Percentiles rank a stretch among this genome's conserved stretches.
Conservation (phyloP, 1,140 invertebrate species). For the Planococcus citri region DNA sequence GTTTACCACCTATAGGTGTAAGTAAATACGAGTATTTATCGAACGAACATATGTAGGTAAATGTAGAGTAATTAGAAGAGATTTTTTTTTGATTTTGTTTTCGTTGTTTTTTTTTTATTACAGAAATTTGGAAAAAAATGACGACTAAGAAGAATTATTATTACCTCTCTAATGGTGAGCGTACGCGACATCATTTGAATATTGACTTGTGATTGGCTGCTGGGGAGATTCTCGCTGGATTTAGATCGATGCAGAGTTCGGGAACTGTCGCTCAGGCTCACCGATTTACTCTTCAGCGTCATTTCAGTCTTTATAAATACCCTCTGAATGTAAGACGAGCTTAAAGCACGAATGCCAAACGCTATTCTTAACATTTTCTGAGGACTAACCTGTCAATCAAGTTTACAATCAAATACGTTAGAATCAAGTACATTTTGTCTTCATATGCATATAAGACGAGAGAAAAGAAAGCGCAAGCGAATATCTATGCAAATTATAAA, state of each 20-base stretch:
- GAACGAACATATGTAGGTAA: slow-evolving; percentile 1
- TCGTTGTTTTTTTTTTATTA: too few relatives aligned
- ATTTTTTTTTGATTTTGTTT: too few relatives aligned
- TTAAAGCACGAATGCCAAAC: slow-evolving; percentile 77
- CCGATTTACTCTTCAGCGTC: slow-evolving; percentile 68
- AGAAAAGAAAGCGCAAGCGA: too few relatives aligned
- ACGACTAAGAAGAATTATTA: too few relatives aligned
- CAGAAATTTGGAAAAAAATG: too few relatives aligned
- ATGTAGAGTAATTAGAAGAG: neutral
- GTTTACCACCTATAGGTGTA: neutral
- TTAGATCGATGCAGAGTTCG: slow-evolving; percentile 58
- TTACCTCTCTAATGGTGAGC: slow-evolving; percentile 77
- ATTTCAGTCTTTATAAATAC: slow-evolving; percentile 86
- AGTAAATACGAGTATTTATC: neutral
- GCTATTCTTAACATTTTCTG: slow-evolving; percentile 76
- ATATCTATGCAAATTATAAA: too few relatives aligned
- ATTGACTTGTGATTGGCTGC: slow-evolving; percentile 80
- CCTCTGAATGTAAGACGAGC: slow-evolving; percentile 79
- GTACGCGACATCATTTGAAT: slow-evolving; percentile 89
- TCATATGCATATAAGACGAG: neutral
- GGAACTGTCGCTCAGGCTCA: slow-evolving; percentile 50
- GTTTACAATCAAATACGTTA: too few relatives aligned
- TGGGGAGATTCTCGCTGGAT: slow-evolving; percentile 75
- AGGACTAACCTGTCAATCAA: slow-evolving; percentile 53
- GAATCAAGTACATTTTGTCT: slow-evolving; percentile 12